phyloP scores from a whole-genome alignment of 1,140 invertebrate species.

The Cyclina sinensis region DNA sequence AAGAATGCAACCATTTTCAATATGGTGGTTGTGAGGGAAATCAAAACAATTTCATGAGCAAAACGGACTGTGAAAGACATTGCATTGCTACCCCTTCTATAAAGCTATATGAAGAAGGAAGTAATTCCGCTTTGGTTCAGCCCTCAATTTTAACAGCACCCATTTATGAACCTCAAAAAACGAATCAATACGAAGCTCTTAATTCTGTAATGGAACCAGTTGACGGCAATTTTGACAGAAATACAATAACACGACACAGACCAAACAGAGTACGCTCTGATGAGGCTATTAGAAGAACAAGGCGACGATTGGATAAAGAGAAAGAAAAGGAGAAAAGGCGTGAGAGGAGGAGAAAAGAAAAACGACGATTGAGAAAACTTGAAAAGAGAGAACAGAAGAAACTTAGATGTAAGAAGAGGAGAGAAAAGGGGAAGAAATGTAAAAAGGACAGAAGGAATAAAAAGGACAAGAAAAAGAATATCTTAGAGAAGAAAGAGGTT shows the following conservation, averaged over 20 bases:
- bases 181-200: conserved; percentile 39
- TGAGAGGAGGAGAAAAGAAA: conserved; percentile 26
- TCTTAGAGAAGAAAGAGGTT: not conserved
- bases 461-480: conserved; percentile 27
- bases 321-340: conserved; percentile 59
- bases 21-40: conserved; percentile 91
- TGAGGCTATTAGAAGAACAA: conserved; percentile 23
- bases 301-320: conserved; percentile 56
- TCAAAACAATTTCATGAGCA: conserved; percentile 89
- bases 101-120: conserved; percentile 28
- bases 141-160: conserved; percentile 52
- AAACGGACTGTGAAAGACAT: conserved; percentile 70
- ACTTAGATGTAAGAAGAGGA: conserved; percentile 22
- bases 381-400: conserved; percentile 43
- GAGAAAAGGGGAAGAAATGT: conserved; percentile 41
- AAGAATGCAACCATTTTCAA: conserved; percentile 89
- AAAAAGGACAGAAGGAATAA: conserved; percentile 18
- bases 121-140: conserved; percentile 20
- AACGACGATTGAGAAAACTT: conserved; percentile 2
- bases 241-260: conserved; percentile 8
- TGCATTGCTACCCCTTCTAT: conserved; percentile 60
- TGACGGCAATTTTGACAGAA: conserved; percentile 5
- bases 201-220: conserved; percentile 29
- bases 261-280: conserved; percentile 8
- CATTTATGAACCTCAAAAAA: conserved; percentile 30